Evolutionary conservation across 2,888 invertebrate genomes (phyloP).

Genomic region (Melieria omissa): DNA sequence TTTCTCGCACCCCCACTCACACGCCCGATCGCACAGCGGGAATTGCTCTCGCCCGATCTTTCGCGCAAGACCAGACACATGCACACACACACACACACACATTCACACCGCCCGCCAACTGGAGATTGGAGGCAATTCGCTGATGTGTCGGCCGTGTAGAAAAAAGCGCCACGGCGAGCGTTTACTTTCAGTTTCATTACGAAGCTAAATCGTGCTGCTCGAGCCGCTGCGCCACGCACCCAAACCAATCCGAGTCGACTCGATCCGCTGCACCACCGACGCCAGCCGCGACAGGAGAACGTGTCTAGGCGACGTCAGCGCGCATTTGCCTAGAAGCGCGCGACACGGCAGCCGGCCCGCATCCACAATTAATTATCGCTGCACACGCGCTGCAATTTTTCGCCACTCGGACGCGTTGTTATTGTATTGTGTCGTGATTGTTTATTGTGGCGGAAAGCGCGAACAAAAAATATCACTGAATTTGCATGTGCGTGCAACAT

Average conservation of each 20-base stretch:
- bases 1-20: too few species aligned
- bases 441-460: too few species aligned
- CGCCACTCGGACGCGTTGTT: too few species aligned
- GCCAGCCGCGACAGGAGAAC: neutral
- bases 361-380: too few species aligned
- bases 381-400: too few species aligned
- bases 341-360: too few species aligned
- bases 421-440: too few species aligned
- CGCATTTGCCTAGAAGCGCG: conserved; percentile 9
- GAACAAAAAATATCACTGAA: neutral
- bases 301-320: conserved; percentile 17
- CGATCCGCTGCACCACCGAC: too few species aligned
- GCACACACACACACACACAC: conserved; percentile 10
- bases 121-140: neutral
- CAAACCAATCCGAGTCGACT: too few species aligned
- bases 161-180: conserved; percentile 1
- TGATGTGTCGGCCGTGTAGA: conserved; percentile 1
- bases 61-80: neutral
- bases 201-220: conserved; percentile 5
- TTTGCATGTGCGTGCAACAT: neutral
- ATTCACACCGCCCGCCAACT: neutral
- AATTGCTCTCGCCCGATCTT: too few species aligned
- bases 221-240: too few species aligned
- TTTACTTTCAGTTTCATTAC: conserved; percentile 43
- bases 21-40: too few species aligned